These are phyloP conservation scores for Sternotherus odoratus DNA, from an alignment of 2,797 vertebrate species.

Conservation along the genomic window DNA sequence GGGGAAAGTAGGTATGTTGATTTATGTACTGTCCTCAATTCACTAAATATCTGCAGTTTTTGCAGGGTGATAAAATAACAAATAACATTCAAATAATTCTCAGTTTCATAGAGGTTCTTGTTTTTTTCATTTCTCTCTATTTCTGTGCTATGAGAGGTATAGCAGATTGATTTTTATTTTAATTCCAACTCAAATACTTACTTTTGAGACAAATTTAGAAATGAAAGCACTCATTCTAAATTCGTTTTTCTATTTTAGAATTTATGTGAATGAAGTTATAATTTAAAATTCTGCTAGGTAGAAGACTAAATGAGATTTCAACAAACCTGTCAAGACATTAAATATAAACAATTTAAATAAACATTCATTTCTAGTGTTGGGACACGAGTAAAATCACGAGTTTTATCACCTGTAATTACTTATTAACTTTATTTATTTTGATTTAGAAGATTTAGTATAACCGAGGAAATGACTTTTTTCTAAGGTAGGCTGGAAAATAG, in stretches of 20 bases:
- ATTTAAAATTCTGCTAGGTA: constrained; percentile 50
- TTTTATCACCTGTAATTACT: neutral
- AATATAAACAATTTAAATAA: constrained; percentile 25
- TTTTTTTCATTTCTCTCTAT: constrained; percentile 56
- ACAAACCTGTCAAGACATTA: constrained; percentile 41
- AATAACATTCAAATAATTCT: constrained; percentile 44
- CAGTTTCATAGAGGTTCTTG: constrained; percentile 51
- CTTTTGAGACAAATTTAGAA: constrained; percentile 66
- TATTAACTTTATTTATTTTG: constrained; percentile 1
- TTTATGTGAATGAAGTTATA: constrained; percentile 64
- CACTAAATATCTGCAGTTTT: constrained; percentile 53
- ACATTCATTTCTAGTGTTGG: constrained; percentile 23
- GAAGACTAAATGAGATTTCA: constrained; percentile 58
- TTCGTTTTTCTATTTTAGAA: constrained; percentile 61
- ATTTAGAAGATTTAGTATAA: constrained; percentile 26
- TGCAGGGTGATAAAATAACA: constrained; percentile 48
- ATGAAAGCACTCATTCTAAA: constrained; percentile 70
- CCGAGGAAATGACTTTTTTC: neutral
- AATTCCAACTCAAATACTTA: constrained; percentile 68
- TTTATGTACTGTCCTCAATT: constrained; percentile 61
- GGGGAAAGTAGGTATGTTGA: constrained; percentile 50
- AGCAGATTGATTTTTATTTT: constrained; percentile 61
- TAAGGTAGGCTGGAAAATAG: neutral
- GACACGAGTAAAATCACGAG: neutral
- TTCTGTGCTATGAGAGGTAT: constrained; percentile 53